These are phyloP conservation scores for Calameuta filiformis DNA, from an alignment of 2,888 invertebrate species.

Conservation along the genomic window DNA sequence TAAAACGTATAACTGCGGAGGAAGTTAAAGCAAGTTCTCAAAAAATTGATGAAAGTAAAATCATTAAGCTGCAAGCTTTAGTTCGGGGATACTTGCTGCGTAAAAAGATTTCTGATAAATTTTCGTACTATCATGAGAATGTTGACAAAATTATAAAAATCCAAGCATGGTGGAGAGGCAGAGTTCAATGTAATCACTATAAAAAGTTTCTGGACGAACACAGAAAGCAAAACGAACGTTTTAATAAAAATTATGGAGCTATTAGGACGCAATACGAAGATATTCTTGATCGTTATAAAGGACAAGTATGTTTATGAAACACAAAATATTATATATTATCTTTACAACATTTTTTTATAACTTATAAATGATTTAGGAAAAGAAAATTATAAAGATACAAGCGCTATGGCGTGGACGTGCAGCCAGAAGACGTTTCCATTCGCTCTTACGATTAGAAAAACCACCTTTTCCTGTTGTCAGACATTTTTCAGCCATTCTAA, in stretches of 20 bases:
- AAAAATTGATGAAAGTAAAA: constrained; percentile 63
- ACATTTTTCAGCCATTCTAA: constrained; percentile 76
- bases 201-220: constrained; percentile 63
- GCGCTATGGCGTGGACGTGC: constrained; percentile 76
- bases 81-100: constrained; percentile 73
- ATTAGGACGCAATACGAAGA: constrained; percentile 57
- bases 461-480: constrained; percentile 73
- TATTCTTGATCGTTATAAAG: constrained; percentile 68
- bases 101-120: constrained; percentile 64
- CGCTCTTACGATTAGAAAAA: constrained; percentile 70
- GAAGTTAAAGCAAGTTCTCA: constrained; percentile 59
- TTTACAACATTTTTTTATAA: background rate
- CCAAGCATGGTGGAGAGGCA: constrained; percentile 75
- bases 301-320: constrained; percentile 63
- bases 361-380: constrained; percentile 63
- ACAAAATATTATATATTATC: background rate
- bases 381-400: constrained; percentile 74
- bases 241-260: constrained; percentile 59
- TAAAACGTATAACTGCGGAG: constrained; percentile 64
- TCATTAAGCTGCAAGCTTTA: constrained; percentile 72
- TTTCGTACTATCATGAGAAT: constrained; percentile 66
- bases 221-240: constrained; percentile 62
- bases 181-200: constrained; percentile 67
- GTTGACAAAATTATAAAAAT: constrained; percentile 67
- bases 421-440: constrained; percentile 74